phyloP scores from a whole-genome alignment of 2,113 vertebrate genomes.

The Neotoma lepida region DNA sequence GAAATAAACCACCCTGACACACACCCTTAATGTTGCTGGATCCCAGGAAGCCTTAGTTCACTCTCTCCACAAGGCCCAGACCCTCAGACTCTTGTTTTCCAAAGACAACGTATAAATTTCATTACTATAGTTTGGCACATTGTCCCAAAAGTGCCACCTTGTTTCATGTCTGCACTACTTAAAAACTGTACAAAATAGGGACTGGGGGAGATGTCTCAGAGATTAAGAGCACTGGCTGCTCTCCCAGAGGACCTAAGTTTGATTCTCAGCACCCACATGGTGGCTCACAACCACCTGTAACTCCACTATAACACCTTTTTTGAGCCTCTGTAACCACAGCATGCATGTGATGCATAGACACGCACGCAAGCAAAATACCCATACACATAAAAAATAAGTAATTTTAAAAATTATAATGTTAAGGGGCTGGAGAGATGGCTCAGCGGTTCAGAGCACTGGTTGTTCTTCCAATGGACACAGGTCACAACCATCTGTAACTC shows the following conservation, averaged over 20 bases:
- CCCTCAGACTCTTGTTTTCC: constrained; percentile 12
- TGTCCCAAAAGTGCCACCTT: not conserved
- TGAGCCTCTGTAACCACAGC: not conserved
- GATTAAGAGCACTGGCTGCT: no score
- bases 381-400: not conserved
- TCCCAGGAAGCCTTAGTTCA: not conserved
- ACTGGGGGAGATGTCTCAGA: not conserved
- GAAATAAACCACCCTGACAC: constrained; percentile 26
- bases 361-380: not conserved
- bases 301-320: not conserved
- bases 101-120: constrained; percentile 43
- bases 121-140: not conserved
- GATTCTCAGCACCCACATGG: not conserved
- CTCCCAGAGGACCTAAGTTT: not conserved
- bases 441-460: not conserved
- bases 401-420: not conserved
- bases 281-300: not conserved
- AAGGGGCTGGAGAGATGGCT: not conserved
- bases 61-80: constrained; percentile 20
- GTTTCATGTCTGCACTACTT: not conserved
- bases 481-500: not conserved
- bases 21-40: not conserved
- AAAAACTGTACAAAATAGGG: not conserved
- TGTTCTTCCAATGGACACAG: not conserved
- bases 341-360: not conserved